Evolutionary conservation across 2,797 vertebrate species (phyloP), one percentile per base, ranked within the genome.

Genomic region (Paedocypris micromegethes): DNA sequence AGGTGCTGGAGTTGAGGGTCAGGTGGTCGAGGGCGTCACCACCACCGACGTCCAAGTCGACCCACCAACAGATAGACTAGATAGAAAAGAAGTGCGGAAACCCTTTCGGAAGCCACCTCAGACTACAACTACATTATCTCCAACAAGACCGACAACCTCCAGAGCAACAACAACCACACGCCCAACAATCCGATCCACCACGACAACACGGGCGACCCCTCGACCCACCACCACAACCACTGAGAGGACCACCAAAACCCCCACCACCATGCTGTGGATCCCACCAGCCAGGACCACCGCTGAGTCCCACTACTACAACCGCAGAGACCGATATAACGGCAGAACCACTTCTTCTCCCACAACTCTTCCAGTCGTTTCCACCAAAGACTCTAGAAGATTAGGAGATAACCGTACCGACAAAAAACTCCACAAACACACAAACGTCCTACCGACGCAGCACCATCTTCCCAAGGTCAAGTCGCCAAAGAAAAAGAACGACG

Each of bases 1-100:
- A 85, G 91, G 89, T 52, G 93, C 95, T 2, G 95, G 96, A 0
- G 86, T 94, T 43, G 97, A 99, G 83, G 97, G 97, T 4, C 93
- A 94, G 79, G 88, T 92, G 69, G 88, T 89, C 44, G 87, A 74
- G 43, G 82, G 79, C 44, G 72, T 90, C 46, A 81, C 75, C 68
- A 78, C 64, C 56, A 68, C 67, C 54, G 68, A 59, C 43, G 63
- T 52, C 46, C 69, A 61, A 68, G 73, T 79, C 6, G 81, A 86
- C 42, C 57, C 77, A 45, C 77, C 83, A 59, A 47, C 80, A 65
- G 79, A 85, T 42, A 83, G 86, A 77, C 83, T 83, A 68, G 39
- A 83, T 71, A 79, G 57, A 72, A 87, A 90, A 81, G 81, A 80
- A 56, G 51, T 78, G 0, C 72, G 78, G 71, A 89, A 88, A 77